These are phyloP conservation scores for Leptodactylus fuscus DNA, from an alignment of 2,113 vertebrate genomes.

Conservation along the genomic window DNA sequence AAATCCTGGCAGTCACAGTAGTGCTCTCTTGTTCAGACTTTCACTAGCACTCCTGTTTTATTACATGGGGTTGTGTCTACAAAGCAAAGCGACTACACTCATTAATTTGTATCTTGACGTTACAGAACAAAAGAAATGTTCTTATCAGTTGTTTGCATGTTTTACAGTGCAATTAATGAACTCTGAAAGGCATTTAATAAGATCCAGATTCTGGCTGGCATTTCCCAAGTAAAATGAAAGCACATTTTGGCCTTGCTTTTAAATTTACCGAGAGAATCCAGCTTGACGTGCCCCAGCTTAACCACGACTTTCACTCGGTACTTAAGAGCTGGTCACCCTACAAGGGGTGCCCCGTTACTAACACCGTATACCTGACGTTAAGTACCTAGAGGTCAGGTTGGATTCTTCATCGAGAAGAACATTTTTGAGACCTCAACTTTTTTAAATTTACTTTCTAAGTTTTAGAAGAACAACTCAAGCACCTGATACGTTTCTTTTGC, in stretches of 20 bases:
- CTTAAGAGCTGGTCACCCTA: not conserved
- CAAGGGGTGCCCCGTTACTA: not conserved
- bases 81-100: constrained; percentile 25
- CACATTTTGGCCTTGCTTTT: constrained; percentile 27
- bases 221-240: constrained; percentile 51
- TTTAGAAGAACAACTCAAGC: not conserved
- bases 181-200: constrained; percentile 53
- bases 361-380: not conserved
- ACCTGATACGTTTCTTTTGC: no score
- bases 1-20: constrained; percentile 28
- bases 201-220: constrained; percentile 50
- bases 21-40: constrained; percentile 28
- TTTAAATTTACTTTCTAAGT: not conserved
- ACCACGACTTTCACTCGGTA: constrained; percentile 29
- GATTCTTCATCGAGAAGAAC: not conserved
- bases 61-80: constrained; percentile 33
- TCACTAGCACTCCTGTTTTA: constrained; percentile 46
- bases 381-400: not conserved
- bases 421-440: not conserved
- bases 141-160: constrained; percentile 56
- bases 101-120: constrained; percentile 52
- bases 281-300: constrained; percentile 27
- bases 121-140: constrained; percentile 60
- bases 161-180: not conserved
- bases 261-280: constrained; percentile 45